Conservation (phyloP, 2,888 invertebrate species). For the Aspidiotus rigidus region DNA sequence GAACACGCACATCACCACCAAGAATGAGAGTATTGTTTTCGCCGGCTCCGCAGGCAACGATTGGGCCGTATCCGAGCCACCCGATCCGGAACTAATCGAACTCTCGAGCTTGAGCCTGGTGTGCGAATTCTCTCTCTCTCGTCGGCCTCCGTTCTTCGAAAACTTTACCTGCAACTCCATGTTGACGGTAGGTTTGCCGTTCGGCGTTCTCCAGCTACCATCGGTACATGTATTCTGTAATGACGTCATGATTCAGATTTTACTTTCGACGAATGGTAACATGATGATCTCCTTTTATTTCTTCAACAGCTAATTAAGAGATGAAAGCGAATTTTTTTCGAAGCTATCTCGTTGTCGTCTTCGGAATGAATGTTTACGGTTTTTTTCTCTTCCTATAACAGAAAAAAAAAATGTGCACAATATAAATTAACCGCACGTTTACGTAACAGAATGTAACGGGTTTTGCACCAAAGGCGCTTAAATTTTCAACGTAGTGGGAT, state of each 20-base stretch:
- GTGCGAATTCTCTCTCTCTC: neutral
- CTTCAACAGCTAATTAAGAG: no score
- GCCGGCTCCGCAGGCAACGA: constrained; percentile 2
- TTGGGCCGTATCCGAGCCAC: neutral
- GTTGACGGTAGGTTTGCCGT: constrained; percentile 1
- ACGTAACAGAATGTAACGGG: no score
- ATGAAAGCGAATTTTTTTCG: no score
- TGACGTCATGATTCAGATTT: neutral
- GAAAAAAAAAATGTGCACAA: no score
- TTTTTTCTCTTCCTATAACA: no score
- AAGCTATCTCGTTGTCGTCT: no score
- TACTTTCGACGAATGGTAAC: no score
- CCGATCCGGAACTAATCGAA: neutral
- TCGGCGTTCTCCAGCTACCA: neutral
- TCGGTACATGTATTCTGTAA: neutral
- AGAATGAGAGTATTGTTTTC: constrained; percentile 11
- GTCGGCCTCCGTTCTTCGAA: neutral
- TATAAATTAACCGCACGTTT: no score
- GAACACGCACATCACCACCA: neutral
- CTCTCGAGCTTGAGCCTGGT: neutral
- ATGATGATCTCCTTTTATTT: no score
- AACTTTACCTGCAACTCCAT: neutral
- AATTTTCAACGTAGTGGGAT: no score
- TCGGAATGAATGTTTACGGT: no score
- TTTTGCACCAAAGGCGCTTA: no score